Base-by-base conservation (phyloP, 2,113 vertebrate species). In the Psittacus erithacus region DNA sequence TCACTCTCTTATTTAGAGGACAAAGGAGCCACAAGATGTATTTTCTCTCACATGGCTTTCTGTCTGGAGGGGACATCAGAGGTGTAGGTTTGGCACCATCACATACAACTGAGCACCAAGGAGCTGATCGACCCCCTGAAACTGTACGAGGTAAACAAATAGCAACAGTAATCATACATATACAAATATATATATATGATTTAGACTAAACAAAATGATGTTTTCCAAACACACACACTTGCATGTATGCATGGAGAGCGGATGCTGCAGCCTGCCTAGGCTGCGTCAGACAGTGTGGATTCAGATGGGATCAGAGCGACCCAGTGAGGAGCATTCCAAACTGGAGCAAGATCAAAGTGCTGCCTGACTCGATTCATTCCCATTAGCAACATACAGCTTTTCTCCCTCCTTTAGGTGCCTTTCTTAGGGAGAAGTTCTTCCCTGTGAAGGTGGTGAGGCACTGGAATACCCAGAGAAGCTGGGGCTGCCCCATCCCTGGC, bases 181-280 rank as follows among this genome's bases (percentile, higher is more conserved):
- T 3, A 19, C 20, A 39, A 28, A 16, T 11, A 16, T 16, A 13
- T 5, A 39, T 28, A 16, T 11, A 9, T 3, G 29, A 13, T 9
- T 90, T 19, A 15, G 62, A 75, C 71, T 55, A 73, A 94, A 86
- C 50, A 84, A 31, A 62, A 11, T 1, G 7, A 1, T 50, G 1
- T 39, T 65, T 76, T 55, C 65, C 71, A 78, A 68, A 68, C 44
- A 14, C 50, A 20, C 6, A 4, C 2, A 25, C 43, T 22, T 3
- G 31, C 41, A 19, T 0, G 0, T 10, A 19, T 35, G 10, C 44
- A 12, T 0, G 0, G 41, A 28, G 76, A 88, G 74, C 1, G 8
- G 89, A n/a, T 9, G 68, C 74, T 70, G 63, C 44, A 11, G 17
- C 25, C 31, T 38, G 49, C 67, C 31, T 9, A 6, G 38, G 29